Evolutionary conservation across 2,888 invertebrate genomes (phyloP).

Genomic region (Erebia aethiops): DNA sequence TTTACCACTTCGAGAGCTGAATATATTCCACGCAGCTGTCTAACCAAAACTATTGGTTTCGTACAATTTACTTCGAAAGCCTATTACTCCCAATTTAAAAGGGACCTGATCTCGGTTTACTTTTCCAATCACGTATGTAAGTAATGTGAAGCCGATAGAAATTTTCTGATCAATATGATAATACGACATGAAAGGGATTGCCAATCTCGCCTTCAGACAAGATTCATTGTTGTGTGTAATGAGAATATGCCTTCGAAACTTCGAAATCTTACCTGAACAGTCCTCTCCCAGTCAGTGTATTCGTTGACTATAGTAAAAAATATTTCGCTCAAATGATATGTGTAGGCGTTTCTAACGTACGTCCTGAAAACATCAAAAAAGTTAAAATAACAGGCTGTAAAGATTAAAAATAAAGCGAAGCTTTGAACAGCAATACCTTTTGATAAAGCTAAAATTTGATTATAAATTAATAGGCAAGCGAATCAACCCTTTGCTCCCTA

Average conservation of each 20-base stretch:
- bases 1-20: background rate
- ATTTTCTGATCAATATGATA: slow-evolving; percentile 41
- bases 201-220: slow-evolving; percentile 35
- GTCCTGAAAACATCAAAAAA: slow-evolving; percentile 82
- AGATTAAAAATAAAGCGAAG: background rate
- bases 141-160: slow-evolving; percentile 44
- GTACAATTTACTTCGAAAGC: slow-evolving; percentile 26
- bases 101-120: slow-evolving; percentile 34
- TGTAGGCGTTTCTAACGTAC: slow-evolving; percentile 97
- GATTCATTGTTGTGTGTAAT: slow-evolving; percentile 34
- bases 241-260: slow-evolving; percentile 26
- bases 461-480: background rate
- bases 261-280: slow-evolving; percentile 82
- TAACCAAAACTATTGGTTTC: slow-evolving; percentile 26
- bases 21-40: slow-evolving; percentile 3
- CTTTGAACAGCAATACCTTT: slow-evolving; percentile 10
- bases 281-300: slow-evolving; percentile 98
- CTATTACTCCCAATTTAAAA: slow-evolving; percentile 37
- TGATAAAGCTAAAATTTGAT: slow-evolving; percentile 8
- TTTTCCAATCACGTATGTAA: slow-evolving; percentile 44
- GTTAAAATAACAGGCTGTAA: background rate
- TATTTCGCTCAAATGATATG: slow-evolving; percentile 98
- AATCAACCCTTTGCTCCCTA: slow-evolving; percentile 6
- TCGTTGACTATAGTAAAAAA: slow-evolving; percentile 98
- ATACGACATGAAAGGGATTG: slow-evolving; percentile 39